Percentiles rank a stretch among this genome's conserved stretches.
Conservation (phyloP, 2,888 invertebrate genomes). For the Eumacrocentrus americanus region DNA sequence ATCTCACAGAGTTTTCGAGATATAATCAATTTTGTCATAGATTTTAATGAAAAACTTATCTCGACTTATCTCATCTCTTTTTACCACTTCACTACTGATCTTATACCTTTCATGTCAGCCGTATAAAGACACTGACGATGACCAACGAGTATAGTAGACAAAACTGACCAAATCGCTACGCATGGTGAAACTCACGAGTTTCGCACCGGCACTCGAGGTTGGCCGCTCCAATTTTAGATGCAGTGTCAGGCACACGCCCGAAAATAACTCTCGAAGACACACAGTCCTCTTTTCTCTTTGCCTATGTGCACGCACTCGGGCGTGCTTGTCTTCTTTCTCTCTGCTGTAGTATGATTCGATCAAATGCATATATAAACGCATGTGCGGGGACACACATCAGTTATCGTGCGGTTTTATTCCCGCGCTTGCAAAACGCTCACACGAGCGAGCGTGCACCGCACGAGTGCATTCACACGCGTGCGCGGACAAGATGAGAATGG, state of each 20-base stretch:
- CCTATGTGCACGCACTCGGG: neutral
- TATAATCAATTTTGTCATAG: too few relatives aligned
- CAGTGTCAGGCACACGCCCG: slow-evolving; percentile 34
- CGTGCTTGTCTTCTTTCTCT: neutral
- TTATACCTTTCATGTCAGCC: slow-evolving; percentile 16
- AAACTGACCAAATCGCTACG: slow-evolving; percentile 13
- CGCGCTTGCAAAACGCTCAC: neutral
- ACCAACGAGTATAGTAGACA: slow-evolving; percentile 12
- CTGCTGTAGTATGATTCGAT: neutral
- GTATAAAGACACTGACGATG: slow-evolving; percentile 25
- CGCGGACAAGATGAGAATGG: neutral
- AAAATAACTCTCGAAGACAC: slow-evolving; percentile 34
- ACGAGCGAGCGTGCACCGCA: neutral
- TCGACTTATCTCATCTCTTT: too few relatives aligned
- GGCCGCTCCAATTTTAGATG: slow-evolving; percentile 38
- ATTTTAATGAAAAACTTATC: too few relatives aligned
- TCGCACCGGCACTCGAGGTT: slow-evolving; percentile 17
- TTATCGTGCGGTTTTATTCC: neutral
- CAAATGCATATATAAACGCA: neutral
- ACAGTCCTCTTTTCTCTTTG: neutral
- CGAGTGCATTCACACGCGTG: neutral
- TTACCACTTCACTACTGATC: too few relatives aligned
- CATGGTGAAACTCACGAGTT: slow-evolving; percentile 16
- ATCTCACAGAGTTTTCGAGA: too few relatives aligned
- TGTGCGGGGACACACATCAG: neutral